These are phyloP conservation scores for Naja naja DNA, from an alignment of 2,113 vertebrate species.

Conservation along the genomic window DNA sequence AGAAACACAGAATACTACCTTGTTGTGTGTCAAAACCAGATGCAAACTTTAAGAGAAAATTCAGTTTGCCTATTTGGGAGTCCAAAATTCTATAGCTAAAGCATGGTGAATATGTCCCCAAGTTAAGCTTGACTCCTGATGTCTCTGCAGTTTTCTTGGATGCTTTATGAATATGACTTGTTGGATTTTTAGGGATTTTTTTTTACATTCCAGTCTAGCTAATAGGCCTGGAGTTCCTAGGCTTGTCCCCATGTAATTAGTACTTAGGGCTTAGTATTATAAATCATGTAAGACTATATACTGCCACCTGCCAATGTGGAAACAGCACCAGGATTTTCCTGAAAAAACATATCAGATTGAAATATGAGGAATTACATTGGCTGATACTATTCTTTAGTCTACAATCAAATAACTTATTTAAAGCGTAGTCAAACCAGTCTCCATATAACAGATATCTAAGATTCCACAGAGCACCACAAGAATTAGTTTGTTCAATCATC, in stretches of 20 bases:
- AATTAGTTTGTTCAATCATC: neutral
- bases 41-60: neutral
- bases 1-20: neutral
- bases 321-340: neutral
- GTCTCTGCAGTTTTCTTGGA: neutral
- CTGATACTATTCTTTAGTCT: neutral
- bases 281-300: neutral
- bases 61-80: neutral
- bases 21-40: neutral
- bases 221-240: neutral
- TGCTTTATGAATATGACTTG: neutral
- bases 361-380: neutral
- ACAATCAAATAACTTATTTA: neutral
- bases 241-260: neutral
- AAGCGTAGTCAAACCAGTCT: neutral
- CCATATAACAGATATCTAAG: neutral
- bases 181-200: neutral
- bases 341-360: neutral
- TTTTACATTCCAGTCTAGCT: neutral
- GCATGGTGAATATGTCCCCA: neutral
- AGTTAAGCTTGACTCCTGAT: neutral
- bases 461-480: neutral
- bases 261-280: neutral
- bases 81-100: neutral
- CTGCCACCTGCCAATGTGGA: neutral